Conservation (phyloP, 1,140 invertebrate genomes). For the Aphaenogaster rudis region DNA sequence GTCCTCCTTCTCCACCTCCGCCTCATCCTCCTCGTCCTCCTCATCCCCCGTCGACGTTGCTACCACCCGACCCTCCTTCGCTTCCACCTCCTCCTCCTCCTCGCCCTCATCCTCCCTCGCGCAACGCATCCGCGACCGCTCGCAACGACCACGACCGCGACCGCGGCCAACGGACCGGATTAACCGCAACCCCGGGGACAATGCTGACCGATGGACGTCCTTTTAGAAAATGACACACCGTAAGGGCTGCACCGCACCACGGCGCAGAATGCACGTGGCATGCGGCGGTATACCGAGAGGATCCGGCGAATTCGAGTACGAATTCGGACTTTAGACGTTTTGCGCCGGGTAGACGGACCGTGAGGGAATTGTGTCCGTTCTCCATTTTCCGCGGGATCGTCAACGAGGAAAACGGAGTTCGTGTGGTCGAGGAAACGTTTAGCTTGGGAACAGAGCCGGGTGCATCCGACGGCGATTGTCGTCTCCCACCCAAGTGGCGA, state of each 20-base stretch:
- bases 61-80: conserved; percentile 53
- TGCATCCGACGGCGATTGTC: conserved; percentile 54
- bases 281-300: conserved; percentile 24
- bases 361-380: conserved; percentile 49
- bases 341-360: conserved; percentile 25
- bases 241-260: conserved; percentile 21
- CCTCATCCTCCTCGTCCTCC: conserved; percentile 34
- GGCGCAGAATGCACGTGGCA: conserved; percentile 53
- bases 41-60: conserved; percentile 29
- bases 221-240: conserved; percentile 71
- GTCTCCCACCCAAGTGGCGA: conserved; percentile 37
- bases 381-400: conserved; percentile 44
- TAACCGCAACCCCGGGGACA: conserved; percentile 70
- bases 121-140: conserved; percentile 57
- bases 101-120: conserved; percentile 46
- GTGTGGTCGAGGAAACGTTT: conserved; percentile 54
- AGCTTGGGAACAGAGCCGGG: conserved; percentile 50
- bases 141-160: conserved; percentile 72
- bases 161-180: conserved; percentile 72
- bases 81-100: conserved; percentile 30
- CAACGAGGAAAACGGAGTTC: conserved; percentile 46
- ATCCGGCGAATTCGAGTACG: conserved; percentile 38
- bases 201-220: conserved; percentile 71
- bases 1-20: conserved; percentile 60
- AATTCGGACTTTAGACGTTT: conserved; percentile 51